A percentile compares a stretch with the other conserved stretches of the same genome.
Evolutionary conservation across 2,888 invertebrate genomes (phyloP).

Genomic region (Idaea dimidiata): DNA sequence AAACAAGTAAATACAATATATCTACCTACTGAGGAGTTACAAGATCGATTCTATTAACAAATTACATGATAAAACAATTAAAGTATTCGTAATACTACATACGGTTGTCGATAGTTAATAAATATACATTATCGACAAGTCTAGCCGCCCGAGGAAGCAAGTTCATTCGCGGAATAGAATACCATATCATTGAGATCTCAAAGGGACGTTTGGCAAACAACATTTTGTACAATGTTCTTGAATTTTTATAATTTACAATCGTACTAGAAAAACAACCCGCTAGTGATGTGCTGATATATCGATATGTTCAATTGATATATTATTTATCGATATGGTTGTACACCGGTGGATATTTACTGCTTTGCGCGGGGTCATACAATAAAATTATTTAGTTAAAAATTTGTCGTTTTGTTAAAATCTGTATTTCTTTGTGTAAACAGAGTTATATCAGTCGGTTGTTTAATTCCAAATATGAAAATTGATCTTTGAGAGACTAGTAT

Average conservation of each 20-base stretch:
- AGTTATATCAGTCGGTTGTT: neutral
- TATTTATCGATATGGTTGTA: constrained; percentile 26
- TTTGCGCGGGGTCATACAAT: neutral
- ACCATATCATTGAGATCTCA: constrained; percentile 22
- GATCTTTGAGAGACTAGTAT: neutral
- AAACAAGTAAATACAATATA: neutral
- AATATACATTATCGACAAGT: constrained; percentile 11
- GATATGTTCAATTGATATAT: constrained; percentile 42
- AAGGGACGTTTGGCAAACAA: constrained; percentile 15
- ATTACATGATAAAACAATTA: neutral
- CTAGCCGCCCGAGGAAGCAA: constrained; percentile 8
- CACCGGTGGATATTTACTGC: neutral
- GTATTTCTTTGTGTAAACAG: neutral
- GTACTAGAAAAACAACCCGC: constrained; percentile 9
- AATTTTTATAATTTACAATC: constrained; percentile 5
- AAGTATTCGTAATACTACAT: neutral
- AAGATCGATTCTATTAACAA: neutral
- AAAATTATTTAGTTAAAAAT: neutral
- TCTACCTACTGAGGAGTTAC: neutral
- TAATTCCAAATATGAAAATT: neutral
- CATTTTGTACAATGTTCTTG: neutral
- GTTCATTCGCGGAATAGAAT: constrained; percentile 21
- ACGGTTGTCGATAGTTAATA: constrained; percentile 8
- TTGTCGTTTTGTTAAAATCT: neutral
- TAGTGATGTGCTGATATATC: constrained; percentile 20